These are phyloP conservation scores for Microcebus griseorufus DNA, from an alignment of 2,113 vertebrate genomes.

Conservation along the genomic window DNA sequence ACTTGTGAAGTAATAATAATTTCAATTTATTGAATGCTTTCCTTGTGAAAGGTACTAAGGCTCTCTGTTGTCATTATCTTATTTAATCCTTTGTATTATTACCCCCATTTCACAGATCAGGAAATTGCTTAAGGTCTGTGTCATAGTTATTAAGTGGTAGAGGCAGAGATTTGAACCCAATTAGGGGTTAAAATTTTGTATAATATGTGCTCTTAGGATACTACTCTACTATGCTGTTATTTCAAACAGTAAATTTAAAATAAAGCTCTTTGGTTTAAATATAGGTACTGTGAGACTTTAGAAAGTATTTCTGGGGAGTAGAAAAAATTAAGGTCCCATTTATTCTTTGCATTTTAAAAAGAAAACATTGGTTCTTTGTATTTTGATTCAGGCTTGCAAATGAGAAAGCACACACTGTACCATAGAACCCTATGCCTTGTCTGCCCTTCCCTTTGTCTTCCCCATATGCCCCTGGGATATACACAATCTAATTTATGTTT, in stretches of 20 bases:
- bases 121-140: not conserved
- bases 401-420: not conserved
- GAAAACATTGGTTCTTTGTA: slow-evolving; percentile 15
- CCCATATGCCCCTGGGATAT: not conserved
- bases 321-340: slow-evolving; percentile 8
- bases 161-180: slow-evolving; percentile 25
- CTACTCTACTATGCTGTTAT: not conserved
- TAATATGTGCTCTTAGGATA: not conserved
- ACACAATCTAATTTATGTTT: slow-evolving; percentile 50
- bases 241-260: slow-evolving; percentile 42
- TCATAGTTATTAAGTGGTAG: slow-evolving; percentile 14
- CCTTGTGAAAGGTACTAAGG: slow-evolving; percentile 2
- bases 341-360: slow-evolving; percentile 28
- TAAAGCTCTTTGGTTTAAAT: slow-evolving; percentile 40
- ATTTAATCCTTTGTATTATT: slow-evolving; percentile 22
- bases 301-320: slow-evolving; percentile 31
- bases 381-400: slow-evolving; percentile 31
- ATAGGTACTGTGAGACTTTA: not conserved
- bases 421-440: not conserved
- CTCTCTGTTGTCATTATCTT: not conserved
- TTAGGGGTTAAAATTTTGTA: not conserved
- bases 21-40: slow-evolving; percentile 51
- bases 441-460: slow-evolving; percentile 22
- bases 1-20: slow-evolving; percentile 50
- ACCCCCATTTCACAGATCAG: slow-evolving; percentile 62